Evolutionary conservation across 2,113 vertebrate species (phyloP), one percentile per base, ranked within the genome.

Genomic region (Craseonycteris thonglongyai): DNA sequence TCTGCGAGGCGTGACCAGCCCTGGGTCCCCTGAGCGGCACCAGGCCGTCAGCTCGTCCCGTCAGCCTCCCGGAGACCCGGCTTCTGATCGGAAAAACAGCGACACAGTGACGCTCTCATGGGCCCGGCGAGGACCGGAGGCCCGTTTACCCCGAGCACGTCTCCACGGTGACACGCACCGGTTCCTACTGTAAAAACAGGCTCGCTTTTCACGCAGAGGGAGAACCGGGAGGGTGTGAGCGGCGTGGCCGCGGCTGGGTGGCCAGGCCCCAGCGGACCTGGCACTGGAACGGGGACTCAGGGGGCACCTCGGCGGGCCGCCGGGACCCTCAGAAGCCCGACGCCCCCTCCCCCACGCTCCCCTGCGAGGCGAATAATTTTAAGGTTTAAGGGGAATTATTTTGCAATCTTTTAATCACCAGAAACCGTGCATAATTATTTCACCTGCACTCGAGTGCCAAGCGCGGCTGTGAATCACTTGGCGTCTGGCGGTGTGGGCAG

Each of bases 401-500:
- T 98, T 98, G 98, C 97, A 97, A 98, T 97, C 98, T 98, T 98
- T 98, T 98, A 98, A 98, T 98, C 98, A 98, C 97, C 95, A 97
- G 97, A 98, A 98, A 98, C 97, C 97, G 97, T 96, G 72, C 97
- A 96, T 98, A 98, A 98, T 98, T 98, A 98, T 98, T 98, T 98
- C 97, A 98, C 98, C 98, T 98, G 97, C 97, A 96, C 97, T 97
- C 54, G 75, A 95, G 96, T 98, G 98, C 98, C 98, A 98, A 98
- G 98, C 98, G 97, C 96, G 96, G 96, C 95, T 89, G 95, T 95
- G 98, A 99, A 98, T 98, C 97, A 97, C 96, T 98, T 98, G 97
- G 97, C 97, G 97, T 98, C 97, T 98, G 96, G 93, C 98, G 97
- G 97, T 94, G 97, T 93, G 97, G 97, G 95, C 96, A 98, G 97